Evolutionary conservation across 2,888 invertebrate genomes (phyloP), one percentile per base, ranked within the genome.

Genomic region (Harpalus rufipes): DNA sequence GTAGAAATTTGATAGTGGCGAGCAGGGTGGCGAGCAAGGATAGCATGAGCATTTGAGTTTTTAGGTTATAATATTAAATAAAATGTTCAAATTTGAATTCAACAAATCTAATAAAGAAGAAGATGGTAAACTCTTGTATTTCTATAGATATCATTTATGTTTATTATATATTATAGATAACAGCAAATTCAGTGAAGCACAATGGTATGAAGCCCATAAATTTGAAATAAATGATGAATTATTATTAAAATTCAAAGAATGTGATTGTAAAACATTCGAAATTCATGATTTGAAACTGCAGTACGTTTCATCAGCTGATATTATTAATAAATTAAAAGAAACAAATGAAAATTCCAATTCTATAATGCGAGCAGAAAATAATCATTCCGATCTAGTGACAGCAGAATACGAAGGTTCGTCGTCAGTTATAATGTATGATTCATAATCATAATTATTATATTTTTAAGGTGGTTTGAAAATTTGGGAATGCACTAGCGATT

Each of bases 401-500:
- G 95, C 95, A 7, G 93, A 94, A 88, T 97, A 97, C 92, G 97
- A 97, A 94, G 96, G 96, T 95, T 89, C 80, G 56, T 12, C 12
- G 10, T 32, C 5, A 32, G 44, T 51, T 51, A 44, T 44, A 51
- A 51, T 12, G 6, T 32, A 32, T 58, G 14, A 39, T 59, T 56
- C n/a, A n/a, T 16, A 16, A 51, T 18, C 25, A 81, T 0, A 14
- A 44, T 21, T 39, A 14, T 84, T 85, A 51, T 32, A 59, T 58
- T 86, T 89, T 92, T 76, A 88, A 97, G 98, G 98, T 88, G 99
- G 99, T 8, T 92, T 98, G 41, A 98, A 98, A 93, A 94, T 98
- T 85, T 99, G 99, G 99, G 98, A 99, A 92, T 97, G 98, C 89
- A 96, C 97, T 5, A 92, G 94, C 88, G 98, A 98, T 90, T 91